Conservation (phyloP, 2,888 invertebrate genomes). For the Rhagonycha lutea region DNA sequence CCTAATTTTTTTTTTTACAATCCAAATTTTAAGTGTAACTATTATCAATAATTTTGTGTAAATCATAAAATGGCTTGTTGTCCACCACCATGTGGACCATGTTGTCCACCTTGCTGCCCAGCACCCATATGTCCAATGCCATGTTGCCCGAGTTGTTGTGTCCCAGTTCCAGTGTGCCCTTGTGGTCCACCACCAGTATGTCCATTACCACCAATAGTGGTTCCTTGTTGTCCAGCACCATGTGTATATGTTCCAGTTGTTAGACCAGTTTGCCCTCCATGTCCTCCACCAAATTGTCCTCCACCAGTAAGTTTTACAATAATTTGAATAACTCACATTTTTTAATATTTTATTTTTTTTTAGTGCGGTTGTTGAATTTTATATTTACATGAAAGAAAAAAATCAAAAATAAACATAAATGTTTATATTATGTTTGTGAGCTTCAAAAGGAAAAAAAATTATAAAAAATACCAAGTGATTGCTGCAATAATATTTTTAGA, state of each 20-base stretch:
- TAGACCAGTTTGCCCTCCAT: constrained; percentile 30
- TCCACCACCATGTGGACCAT: constrained; percentile 6
- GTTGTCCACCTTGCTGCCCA: constrained; percentile 14
- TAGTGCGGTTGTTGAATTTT: neutral
- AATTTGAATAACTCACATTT: neutral
- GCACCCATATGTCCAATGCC: constrained; percentile 11
- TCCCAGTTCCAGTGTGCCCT: constrained; percentile 37
- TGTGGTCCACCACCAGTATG: constrained; percentile 34
- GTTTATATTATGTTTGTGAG: neutral
- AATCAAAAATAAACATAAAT: neutral
- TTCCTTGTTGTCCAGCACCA: constrained; percentile 37
- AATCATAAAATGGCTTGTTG: neutral
- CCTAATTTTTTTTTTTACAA: constrained; percentile 1
- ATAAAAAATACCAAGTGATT: neutral
- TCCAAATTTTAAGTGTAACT: constrained; percentile 4
- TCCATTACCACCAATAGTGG: constrained; percentile 34
- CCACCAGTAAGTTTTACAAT: neutral
- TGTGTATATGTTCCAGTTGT: constrained; percentile 30
- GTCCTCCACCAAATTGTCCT: constrained; percentile 22
- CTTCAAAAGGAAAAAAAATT: no score
- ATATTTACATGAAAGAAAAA: neutral
- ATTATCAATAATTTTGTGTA: neutral
- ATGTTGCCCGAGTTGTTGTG: constrained; percentile 26
- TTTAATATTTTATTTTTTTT: neutral
- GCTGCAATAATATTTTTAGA: constrained; percentile 4